Percentiles rank a stretch among this genome's conserved stretches.
phyloP scores from a whole-genome alignment of 2,113 vertebrate genomes.

The Morone chrysops region DNA sequence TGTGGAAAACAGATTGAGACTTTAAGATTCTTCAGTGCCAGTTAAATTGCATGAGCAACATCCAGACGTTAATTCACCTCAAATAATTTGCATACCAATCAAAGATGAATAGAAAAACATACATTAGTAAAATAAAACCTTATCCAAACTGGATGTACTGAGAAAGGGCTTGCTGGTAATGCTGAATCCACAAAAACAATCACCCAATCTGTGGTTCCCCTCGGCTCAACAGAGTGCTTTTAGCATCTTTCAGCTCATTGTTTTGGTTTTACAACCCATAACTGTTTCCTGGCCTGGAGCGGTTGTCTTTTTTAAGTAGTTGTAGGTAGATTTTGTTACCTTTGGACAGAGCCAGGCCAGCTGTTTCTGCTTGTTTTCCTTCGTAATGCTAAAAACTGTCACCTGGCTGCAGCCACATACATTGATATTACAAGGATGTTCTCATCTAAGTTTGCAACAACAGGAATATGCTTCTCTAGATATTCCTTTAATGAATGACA shows the following conservation, averaged over 20 bases:
- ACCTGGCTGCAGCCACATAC: neutral
- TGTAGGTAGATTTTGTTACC: neutral
- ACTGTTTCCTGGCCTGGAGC: neutral
- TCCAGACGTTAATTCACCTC: neutral
- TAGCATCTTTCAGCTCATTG: neutral
- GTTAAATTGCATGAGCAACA: neutral
- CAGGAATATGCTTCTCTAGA: neutral
- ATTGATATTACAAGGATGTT: neutral
- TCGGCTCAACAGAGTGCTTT: neutral
- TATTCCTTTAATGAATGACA: neutral
- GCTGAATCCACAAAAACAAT: neutral
- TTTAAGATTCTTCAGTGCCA: neutral
- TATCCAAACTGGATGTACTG: neutral
- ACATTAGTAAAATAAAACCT: too few relatives aligned
- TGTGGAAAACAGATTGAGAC: too few relatives aligned
- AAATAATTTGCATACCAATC: neutral
- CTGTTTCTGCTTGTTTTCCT: neutral
- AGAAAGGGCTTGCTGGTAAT: neutral
- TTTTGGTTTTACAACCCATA: neutral
- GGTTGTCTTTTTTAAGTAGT: neutral
- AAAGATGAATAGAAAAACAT: neutral
- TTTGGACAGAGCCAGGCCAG: neutral
- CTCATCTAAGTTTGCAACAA: neutral
- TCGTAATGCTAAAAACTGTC: neutral
- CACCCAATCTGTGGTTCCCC: neutral